Percentiles rank a stretch among this genome's conserved stretches.
These are phyloP conservation scores for Anas bernieri DNA, from an alignment of 2,797 vertebrate genomes.

Conservation along the genomic window DNA sequence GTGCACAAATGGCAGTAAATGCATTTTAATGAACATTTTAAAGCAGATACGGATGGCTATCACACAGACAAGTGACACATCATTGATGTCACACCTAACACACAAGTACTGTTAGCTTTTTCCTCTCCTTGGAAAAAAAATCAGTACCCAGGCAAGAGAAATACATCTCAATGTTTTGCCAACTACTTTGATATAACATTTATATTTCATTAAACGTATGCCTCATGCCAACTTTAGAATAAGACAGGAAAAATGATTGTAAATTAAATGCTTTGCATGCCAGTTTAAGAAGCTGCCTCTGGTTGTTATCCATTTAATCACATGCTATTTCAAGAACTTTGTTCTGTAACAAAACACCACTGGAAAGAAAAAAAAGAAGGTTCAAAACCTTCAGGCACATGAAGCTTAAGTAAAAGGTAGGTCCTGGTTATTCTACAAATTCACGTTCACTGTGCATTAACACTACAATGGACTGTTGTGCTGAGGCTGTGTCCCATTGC, in stretches of 20 bases:
- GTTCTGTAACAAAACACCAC: background rate
- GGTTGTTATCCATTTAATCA: background rate
- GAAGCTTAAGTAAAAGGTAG: background rate
- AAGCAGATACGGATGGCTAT: constrained; percentile 23
- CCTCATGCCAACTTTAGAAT: background rate
- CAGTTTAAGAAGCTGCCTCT: background rate
- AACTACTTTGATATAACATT: constrained; percentile 55
- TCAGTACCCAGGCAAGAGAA: constrained; percentile 1
- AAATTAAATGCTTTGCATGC: background rate
- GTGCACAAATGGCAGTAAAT: constrained; percentile 7
- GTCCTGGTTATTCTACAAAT: background rate
- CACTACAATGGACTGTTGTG: background rate
- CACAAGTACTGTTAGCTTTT: background rate
- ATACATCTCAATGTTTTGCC: constrained; percentile 13
- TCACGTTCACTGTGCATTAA: background rate
- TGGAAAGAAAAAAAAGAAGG: background rate
- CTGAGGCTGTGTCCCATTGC: background rate
- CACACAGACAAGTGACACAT: background rate
- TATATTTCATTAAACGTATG: constrained; percentile 23
- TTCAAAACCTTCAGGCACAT: background rate
- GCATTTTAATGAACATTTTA: constrained; percentile 40
- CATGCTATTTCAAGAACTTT: background rate
- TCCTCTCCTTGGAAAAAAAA: constrained; percentile 10
- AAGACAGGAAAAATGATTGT: background rate
- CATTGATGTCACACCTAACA: background rate